Base-by-base conservation (phyloP, 2,888 invertebrate genomes). In the Hedya salicella region DNA sequence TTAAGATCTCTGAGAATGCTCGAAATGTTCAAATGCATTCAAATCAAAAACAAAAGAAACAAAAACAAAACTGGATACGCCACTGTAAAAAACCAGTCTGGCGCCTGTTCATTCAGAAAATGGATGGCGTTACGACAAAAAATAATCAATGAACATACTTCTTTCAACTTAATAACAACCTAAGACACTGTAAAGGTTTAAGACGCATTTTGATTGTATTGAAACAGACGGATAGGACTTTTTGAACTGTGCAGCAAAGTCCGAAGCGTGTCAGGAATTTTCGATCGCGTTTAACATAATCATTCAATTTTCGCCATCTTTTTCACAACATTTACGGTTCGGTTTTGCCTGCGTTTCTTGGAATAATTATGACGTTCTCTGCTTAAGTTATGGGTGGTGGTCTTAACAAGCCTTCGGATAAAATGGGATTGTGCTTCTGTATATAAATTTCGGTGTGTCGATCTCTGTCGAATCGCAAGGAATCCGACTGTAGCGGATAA, bases 81-180 rank as follows among this genome's bases (percentile, higher is more conserved):
- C 65, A 73, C 78, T 71, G 71, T 75, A 75, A 66, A 73, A 77
- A 81, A 85, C 84, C 68, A 80, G 84, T 82, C 67, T 76, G 85
- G 85, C 85, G 85, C 85, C 84, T 79, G 75, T 75, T 82, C 85
- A 86, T 84, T 85, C 78, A 78, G 77, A 74, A 79, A 81, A 80
- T 80, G 80, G 78, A 77, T 78, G 79, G 79, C 68, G 75, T 73
- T 69, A 65, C 9, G 17, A 40, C 52, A 76, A 81, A 79, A 79
- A 79, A 79, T 68, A 71, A 63, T 77, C 73, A 81, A 76, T 77
- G 75, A 69, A 64, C 16, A 1, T 0, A 1, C 0, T 14, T 0
- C 1, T 14, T 11, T 0, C 60, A 73, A 17, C 1, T 3, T 0
- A 76, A 78, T 69, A 46, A 14, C 30, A 2, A 70, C 72, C 53